phyloP scores from a whole-genome alignment of 2,888 invertebrate species.

The Gastrophysa polygoni region DNA sequence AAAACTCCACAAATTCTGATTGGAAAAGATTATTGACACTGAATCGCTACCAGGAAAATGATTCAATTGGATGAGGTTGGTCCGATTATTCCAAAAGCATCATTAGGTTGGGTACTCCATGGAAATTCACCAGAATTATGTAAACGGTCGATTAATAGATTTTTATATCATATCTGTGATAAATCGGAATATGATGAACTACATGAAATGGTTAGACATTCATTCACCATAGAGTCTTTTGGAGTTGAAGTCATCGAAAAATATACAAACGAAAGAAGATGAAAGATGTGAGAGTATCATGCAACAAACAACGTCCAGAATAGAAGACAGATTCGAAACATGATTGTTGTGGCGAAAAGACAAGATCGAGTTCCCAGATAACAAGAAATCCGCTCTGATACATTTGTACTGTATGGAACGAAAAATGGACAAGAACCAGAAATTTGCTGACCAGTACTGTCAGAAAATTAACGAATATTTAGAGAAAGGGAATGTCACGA shows the following conservation, averaged over 20 bases:
- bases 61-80: too few species aligned
- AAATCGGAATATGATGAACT: neutral
- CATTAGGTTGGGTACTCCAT: neutral
- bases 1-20: too few species aligned
- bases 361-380: neutral
- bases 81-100: too few species aligned
- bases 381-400: neutral
- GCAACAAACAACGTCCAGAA: too few species aligned
- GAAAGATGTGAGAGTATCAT: neutral
- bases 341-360: too few species aligned
- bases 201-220: neutral
- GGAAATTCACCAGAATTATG: neutral
- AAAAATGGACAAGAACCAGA: neutral
- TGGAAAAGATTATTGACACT: too few species aligned
- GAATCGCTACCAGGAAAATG: too few species aligned
- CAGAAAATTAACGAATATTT: neutral
- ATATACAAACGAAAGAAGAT: neutral
- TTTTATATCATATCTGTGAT: too few species aligned
- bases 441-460: neutral
- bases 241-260: neutral
- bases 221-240: neutral
- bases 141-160: too few species aligned
- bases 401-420: neutral
- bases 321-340: too few species aligned
- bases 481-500: slow-evolving; percentile 4